These are phyloP conservation scores for Serranus cabrilla DNA, from an alignment of 2,797 vertebrate species.

Conservation along the genomic window DNA sequence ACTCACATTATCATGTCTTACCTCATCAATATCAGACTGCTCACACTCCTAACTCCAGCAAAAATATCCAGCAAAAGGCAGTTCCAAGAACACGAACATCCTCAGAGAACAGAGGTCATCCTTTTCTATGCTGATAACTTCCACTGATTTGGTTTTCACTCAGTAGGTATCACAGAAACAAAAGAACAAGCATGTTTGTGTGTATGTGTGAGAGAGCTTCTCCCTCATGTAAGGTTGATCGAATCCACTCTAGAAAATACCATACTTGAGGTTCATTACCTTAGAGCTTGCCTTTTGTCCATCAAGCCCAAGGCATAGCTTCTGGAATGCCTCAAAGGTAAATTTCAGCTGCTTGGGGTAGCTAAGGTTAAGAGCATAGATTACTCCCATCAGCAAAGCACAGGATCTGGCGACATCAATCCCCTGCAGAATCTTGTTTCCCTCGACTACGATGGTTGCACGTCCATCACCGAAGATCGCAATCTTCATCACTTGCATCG, in stretches of 20 bases:
- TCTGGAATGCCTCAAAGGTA: slow-evolving; percentile 39
- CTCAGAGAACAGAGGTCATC: slow-evolving; percentile 1
- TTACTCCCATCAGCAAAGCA: slow-evolving; percentile 38
- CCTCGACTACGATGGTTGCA: not conserved
- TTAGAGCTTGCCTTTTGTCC: slow-evolving; percentile 46
- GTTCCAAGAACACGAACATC: not conserved
- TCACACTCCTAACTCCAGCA: slow-evolving; percentile 2
- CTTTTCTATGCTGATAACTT: not conserved
- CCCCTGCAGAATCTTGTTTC: not conserved
- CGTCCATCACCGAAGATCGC: not conserved
- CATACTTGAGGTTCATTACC: slow-evolving; percentile 28
- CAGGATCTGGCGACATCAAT: not conserved
- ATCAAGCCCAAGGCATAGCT: slow-evolving; percentile 47
- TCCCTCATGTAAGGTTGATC: not conserved
- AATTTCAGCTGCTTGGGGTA: slow-evolving; percentile 45
- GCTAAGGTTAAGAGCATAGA: slow-evolving; percentile 50
- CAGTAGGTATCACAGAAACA: slow-evolving; percentile 1
- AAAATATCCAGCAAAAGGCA: not conserved
- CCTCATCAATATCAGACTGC: slow-evolving; percentile 5
- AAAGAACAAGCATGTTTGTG: not conserved
- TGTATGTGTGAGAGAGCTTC: not conserved
- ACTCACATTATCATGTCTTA: not conserved
- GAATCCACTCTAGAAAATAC: not conserved
- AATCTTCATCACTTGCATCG: not conserved
- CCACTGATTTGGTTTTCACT: slow-evolving; percentile 1